Evolutionary conservation across 92 coral and sea anemone species (phyloP).

Genomic region (Pocillopora grandis): DNA sequence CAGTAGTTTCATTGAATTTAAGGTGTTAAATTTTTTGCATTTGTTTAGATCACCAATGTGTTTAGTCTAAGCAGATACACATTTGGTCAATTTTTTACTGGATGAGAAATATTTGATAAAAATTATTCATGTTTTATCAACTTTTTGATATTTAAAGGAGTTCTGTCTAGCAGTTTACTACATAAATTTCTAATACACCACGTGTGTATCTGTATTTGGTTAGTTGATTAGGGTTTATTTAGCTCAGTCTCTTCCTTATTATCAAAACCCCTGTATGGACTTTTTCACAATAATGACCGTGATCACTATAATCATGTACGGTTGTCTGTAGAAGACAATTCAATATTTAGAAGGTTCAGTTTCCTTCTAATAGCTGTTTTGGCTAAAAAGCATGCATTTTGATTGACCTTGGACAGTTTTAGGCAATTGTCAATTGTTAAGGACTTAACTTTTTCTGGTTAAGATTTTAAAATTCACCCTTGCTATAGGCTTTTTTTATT

Average conservation of each 20-base stretch:
- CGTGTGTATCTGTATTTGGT: no score
- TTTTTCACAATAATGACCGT: not conserved
- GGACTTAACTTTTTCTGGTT: no score
- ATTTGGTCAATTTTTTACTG: not conserved
- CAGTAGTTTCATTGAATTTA: not conserved
- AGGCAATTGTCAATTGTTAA: no score
- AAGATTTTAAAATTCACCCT: no score
- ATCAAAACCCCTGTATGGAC: not conserved
- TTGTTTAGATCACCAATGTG: not conserved
- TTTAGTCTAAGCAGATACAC: not conserved
- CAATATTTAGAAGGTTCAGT: no score
- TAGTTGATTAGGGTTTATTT: not conserved
- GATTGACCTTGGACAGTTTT: no score
- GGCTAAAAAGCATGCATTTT: no score
- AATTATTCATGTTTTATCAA: not conserved
- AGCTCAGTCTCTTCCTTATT: not conserved
- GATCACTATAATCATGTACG: not conserved
- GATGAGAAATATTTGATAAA: not conserved
- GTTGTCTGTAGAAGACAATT: no score
- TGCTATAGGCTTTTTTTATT: no score
- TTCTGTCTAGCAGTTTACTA: not conserved
- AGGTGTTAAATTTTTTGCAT: not conserved
- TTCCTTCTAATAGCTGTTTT: no score
- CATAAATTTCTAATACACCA: not conserved
- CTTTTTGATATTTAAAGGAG: slow-evolving; percentile 2